Evolutionary conservation across 2,888 invertebrate genomes (phyloP), one percentile per base, ranked within the genome.

Genomic region (Scrobipalpa costella): DNA sequence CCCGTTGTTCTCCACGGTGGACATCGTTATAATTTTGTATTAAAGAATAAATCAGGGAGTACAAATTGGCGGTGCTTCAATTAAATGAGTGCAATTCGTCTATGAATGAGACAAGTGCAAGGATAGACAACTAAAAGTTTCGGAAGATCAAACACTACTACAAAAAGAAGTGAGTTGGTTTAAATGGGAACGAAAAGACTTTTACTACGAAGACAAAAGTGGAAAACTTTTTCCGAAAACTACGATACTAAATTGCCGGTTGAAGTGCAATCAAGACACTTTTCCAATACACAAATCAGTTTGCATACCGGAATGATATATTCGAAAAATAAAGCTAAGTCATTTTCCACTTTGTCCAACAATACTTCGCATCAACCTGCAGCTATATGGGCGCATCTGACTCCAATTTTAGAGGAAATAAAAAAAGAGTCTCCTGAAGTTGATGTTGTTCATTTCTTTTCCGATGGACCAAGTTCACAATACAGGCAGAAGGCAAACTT

Each of bases 231-330:
- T 61, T 67, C 65, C 11, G 69, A 69, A 68, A 70, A 70, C 44
- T 69, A 66, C 62, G 58, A 66, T 8, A 63, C 65, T 27, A 70
- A 70, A 63, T 59, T 57, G 11, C n/a, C 55, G 11, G 38, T 66
- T n/a, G 70, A 72, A 55, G 50, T 70, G 7, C 71, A 71, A 47
- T 61, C 69, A 2, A 68, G 66, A 57, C 70, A 69, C 61, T 72
- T 66, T 66, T 66, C 67, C 0, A 69, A 71, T 50, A 62, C 44
- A 55, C 50, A 63, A 59, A 65, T 71, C 27, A 64, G 61, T n/a
- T 33, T 71, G 2, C 68, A 71, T 62, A 64, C 64, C 47, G 70
- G 69, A 6, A 66, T 67, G 62, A 63, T 69, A 40, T 70, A 47
- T 64, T 62, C 47, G 19, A 55, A 64, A 38, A n/a, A 63, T 21